These are phyloP conservation scores for Diadophis punctatus DNA, from an alignment of 2,113 vertebrate genomes.

Conservation along the genomic window DNA sequence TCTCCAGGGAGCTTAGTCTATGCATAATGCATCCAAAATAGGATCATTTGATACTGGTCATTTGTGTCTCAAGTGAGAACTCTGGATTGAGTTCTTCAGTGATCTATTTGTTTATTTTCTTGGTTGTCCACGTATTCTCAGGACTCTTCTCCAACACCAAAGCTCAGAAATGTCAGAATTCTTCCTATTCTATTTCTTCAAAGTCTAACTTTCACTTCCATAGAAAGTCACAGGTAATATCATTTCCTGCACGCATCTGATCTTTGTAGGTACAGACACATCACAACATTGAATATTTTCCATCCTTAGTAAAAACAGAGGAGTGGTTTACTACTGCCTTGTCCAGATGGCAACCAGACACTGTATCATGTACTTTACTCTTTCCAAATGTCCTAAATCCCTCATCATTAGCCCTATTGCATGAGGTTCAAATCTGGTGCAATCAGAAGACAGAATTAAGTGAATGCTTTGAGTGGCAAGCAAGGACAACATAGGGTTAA, in stretches of 20 bases:
- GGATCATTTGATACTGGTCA: not conserved
- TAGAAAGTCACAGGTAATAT: not conserved
- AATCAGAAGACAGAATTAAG: not conserved
- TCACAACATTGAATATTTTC: not conserved
- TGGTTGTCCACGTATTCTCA: too few species aligned
- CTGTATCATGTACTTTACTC: not conserved
- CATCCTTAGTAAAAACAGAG: not conserved
- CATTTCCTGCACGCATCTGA: not conserved
- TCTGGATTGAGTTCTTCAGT: not conserved
- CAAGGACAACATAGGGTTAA: not conserved
- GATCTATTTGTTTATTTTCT: not conserved
- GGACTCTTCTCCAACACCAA: not conserved
- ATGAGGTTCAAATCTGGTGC: not conserved
- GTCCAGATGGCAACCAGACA: not conserved
- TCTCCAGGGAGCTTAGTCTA: not conserved
- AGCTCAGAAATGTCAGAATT: not conserved
- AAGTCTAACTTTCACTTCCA: not conserved
- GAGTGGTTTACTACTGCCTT: not conserved
- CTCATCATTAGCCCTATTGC: not conserved
- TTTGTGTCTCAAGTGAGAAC: not conserved
- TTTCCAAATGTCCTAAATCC: not conserved
- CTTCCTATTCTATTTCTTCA: not conserved
- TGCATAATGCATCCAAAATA: not conserved
- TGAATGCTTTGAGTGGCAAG: not conserved
- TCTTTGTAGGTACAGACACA: not conserved